A percentile compares a stretch with the other conserved stretches of the same genome.
These are phyloP conservation scores for Andrena marginata DNA, from an alignment of 2,888 invertebrate genomes.

Conservation along the genomic window DNA sequence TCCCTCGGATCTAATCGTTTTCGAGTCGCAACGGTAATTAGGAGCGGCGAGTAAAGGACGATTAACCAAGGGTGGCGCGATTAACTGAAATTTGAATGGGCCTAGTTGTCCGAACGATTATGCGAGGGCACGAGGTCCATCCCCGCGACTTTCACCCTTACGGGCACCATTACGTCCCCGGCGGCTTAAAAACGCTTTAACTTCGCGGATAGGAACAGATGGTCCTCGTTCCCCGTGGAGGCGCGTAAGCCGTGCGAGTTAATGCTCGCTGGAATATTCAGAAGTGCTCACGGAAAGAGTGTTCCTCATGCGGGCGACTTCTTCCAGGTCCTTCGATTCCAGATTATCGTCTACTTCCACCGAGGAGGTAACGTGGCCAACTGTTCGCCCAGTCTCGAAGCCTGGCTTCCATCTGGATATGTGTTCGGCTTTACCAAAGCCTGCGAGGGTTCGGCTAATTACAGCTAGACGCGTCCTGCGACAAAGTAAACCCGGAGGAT, in stretches of 20 bases:
- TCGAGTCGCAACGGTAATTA: neutral
- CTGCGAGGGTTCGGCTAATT: slow-evolving; percentile 40
- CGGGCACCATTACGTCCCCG: slow-evolving; percentile 25
- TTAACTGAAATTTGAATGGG: slow-evolving; percentile 53
- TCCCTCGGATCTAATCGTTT: neutral
- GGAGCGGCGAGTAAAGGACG: neutral
- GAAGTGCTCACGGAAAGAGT: slow-evolving; percentile 52
- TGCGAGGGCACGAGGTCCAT: slow-evolving; percentile 56
- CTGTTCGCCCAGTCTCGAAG: neutral
- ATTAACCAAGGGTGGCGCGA: slow-evolving; percentile 15
- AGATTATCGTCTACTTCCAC: too few relatives aligned
- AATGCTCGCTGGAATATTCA: slow-evolving; percentile 69
- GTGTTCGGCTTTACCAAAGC: neutral
- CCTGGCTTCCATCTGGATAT: neutral
- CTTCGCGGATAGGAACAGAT: slow-evolving; percentile 68
- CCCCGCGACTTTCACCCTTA: slow-evolving; percentile 49
- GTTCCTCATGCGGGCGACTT: slow-evolving; percentile 26
- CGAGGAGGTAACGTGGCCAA: too few relatives aligned
- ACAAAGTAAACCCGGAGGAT: slow-evolving; percentile 41
- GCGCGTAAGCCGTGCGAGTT: slow-evolving; percentile 60
- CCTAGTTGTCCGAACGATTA: slow-evolving; percentile 44
- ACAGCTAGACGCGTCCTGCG: slow-evolving; percentile 26
- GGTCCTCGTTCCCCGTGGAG: slow-evolving; percentile 45
- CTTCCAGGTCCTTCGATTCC: too few relatives aligned
- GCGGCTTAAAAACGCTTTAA: slow-evolving; percentile 69